Evolutionary conservation across 2,888 invertebrate genomes (phyloP), one percentile per base, ranked within the genome.

Genomic region (Alviniconcha strummeri): DNA sequence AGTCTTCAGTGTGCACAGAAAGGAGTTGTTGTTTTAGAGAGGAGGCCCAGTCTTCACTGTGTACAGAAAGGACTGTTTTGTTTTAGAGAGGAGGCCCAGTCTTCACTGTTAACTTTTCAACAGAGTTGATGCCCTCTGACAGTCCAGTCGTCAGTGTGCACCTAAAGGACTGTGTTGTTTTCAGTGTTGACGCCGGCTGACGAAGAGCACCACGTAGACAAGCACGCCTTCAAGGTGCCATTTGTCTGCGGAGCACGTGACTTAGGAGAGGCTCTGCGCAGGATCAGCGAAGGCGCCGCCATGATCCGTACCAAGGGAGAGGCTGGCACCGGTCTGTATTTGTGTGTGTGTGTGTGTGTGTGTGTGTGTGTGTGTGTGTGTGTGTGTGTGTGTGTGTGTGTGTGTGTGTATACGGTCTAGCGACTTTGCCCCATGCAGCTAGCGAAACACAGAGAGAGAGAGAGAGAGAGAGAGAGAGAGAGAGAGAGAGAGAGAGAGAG

Each of bases 291-390:
- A 82, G 92, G 92, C 1, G 92, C 92, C 11, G 92, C 92, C 17
- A 93, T 92, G 92, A 92, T 93, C 56, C 85, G 92, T 78, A 93
- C 92, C 57, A 93, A 93, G 85, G 93, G 93, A 69, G 90, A 92
- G 81, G 92, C 92, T 1, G 92, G 92, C 52, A 92, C 92, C 83
- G 92, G 92, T 91, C 13, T 60, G 60, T 60, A 13, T 60, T 8
- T 13, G n/a, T 60, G 1, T 60, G 60, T 60, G 60, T 13, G 52
- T 9, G 64, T 17, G 56, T 72, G 72, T 72, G 19, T 72, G 11
- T 19, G n/a, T 11, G 9, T n/a, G 60, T 60, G 60, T 60, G 60
- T 60, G 60, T 60, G 60, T 60, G 60, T 60, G 60, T 60, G 60
- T 60, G 60, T 60, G 60, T 60, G 60, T 60, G 60, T 60, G 60